A percentile compares a stretch with the other conserved stretches of the same genome.
Evolutionary conservation across 2,797 vertebrate species (phyloP).

Genomic region (Parauchenoglanis ngamensis): DNA sequence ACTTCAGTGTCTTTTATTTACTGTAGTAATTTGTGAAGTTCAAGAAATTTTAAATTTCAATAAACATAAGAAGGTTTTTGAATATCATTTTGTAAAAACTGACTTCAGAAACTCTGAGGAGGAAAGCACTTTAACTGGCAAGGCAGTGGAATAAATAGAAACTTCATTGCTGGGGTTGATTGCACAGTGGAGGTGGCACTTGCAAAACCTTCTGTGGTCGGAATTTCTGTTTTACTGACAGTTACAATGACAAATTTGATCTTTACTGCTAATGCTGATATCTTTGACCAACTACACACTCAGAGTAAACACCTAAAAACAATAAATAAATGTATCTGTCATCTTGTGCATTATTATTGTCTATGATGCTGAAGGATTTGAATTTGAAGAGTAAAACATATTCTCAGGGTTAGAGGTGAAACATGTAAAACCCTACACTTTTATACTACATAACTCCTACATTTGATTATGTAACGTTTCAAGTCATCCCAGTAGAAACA

Average conservation of each 20-base stretch:
- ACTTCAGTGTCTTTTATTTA: background rate
- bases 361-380: background rate
- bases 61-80: background rate
- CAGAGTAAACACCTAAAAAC: background rate
- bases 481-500: background rate
- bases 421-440: background rate
- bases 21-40: background rate
- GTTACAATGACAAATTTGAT: background rate
- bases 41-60: background rate
- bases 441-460: background rate
- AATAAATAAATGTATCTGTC: background rate
- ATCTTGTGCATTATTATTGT: background rate
- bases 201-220: background rate
- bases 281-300: conserved; percentile 1
- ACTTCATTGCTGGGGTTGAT: background rate
- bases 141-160: conserved; percentile 5
- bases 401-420: background rate
- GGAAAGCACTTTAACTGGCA: background rate
- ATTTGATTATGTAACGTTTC: conserved; percentile 7
- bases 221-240: background rate
- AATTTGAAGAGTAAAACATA: background rate
- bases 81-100: background rate
- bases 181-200: background rate
- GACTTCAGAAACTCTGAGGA: background rate
- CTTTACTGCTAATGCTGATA: background rate